These are phyloP conservation scores for Sebastolobus alascanus DNA, from an alignment of 2,797 vertebrate species.

Conservation along the genomic window DNA sequence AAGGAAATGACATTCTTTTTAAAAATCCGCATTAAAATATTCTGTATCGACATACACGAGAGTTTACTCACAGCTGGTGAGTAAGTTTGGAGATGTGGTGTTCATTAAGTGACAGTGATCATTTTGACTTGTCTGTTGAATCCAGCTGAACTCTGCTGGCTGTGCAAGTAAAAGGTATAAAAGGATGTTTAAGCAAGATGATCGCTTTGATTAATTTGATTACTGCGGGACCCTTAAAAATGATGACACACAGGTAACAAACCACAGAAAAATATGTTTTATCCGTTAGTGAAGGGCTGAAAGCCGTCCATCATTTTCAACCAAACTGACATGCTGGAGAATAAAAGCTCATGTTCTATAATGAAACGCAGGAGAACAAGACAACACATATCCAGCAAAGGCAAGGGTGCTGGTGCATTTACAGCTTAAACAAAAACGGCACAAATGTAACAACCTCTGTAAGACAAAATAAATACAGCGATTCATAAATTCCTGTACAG, in stretches of 20 bases:
- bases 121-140: background rate
- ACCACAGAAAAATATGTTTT: background rate
- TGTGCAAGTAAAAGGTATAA: conserved; percentile 6
- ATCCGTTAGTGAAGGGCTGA: background rate
- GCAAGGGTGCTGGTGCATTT: conserved; percentile 1
- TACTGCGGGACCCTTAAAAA: background rate
- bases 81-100: background rate
- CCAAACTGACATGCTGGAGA: background rate
- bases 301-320: background rate
- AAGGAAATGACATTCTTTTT: background rate
- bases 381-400: conserved; percentile 21
- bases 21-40: background rate
- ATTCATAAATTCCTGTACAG: conserved; percentile 40
- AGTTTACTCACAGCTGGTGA: background rate
- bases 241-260: conserved; percentile 1
- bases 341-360: background rate
- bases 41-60: background rate
- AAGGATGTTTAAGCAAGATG: background rate
- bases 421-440: conserved; percentile 18
- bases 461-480: conserved; percentile 62
- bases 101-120: background rate
- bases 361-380: conserved; percentile 13
- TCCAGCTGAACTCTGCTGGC: background rate
- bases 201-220: background rate
- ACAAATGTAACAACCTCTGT: conserved; percentile 27